Conservation (phyloP, 1,140 invertebrate species). For the Holotrichia oblita region DNA sequence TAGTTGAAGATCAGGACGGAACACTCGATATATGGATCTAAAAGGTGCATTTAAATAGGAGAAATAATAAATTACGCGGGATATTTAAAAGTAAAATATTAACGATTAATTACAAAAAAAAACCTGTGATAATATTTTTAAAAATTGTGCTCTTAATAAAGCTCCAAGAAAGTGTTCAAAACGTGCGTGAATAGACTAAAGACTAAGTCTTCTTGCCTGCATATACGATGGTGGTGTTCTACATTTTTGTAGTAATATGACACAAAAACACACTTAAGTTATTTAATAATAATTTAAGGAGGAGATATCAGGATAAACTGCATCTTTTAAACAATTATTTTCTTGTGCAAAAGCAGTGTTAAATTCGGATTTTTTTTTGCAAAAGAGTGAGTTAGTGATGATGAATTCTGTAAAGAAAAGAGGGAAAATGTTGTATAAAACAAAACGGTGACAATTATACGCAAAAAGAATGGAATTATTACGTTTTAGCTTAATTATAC, state of each 20-base stretch:
- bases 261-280: slow-evolving; percentile 53
- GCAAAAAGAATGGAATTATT: neutral
- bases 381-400: slow-evolving; percentile 33
- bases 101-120: too few species aligned
- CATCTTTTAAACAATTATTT: too few species aligned
- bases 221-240: slow-evolving; percentile 29
- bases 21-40: too few species aligned
- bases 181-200: neutral
- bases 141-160: too few species aligned
- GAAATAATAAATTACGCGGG: too few species aligned
- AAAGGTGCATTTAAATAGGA: too few species aligned
- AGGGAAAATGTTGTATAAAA: slow-evolving; percentile 43
- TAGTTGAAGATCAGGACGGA: too few species aligned
- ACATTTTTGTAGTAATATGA: slow-evolving; percentile 46
- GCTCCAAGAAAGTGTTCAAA: too few species aligned
- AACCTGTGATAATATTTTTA: too few species aligned
- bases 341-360: too few species aligned
- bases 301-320: neutral
- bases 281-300: slow-evolving; percentile 12
- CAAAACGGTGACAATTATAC: slow-evolving; percentile 47
- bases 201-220: neutral
- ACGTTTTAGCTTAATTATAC: neutral
- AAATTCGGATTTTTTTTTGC: too few species aligned
- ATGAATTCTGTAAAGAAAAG: slow-evolving; percentile 49
- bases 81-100: too few species aligned